Conservation (phyloP, 2,113 vertebrate species). For the Bufo gargarizans region DNA sequence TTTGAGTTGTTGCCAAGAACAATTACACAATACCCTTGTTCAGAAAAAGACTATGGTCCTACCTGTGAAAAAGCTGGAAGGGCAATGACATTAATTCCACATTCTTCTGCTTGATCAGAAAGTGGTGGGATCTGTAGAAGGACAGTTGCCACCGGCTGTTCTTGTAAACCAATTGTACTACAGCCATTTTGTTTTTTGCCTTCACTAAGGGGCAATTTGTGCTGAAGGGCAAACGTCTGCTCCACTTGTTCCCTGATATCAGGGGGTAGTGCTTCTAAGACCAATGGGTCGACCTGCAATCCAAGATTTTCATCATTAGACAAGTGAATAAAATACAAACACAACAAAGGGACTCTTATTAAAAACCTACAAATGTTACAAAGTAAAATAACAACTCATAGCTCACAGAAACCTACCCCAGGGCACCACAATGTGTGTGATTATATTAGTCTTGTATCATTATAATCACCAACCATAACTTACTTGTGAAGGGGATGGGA, state of each 20-base stretch:
- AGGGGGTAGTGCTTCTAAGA: conserved; percentile 87
- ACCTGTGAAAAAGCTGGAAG: conserved; percentile 95
- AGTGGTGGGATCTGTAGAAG: conserved; percentile 87
- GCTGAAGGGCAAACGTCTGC: conserved; percentile 75
- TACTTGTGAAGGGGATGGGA: conserved; percentile 95
- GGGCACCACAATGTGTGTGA: background rate
- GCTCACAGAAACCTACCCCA: background rate
- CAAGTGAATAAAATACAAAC: background rate
- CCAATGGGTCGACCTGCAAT: conserved; percentile 88
- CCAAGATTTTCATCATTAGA: background rate
- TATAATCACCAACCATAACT: background rate
- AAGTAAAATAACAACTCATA: background rate
- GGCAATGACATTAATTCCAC: conserved; percentile 85
- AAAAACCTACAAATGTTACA: background rate
- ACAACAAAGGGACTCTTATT: too few relatives aligned
- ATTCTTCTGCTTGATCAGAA: conserved; percentile 73
- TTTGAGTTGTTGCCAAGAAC: background rate
- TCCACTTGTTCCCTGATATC: conserved; percentile 91
- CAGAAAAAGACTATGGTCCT: conserved; percentile 28
- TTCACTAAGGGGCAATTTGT: conserved; percentile 64
- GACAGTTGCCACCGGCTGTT: conserved; percentile 77
- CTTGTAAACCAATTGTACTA: conserved; percentile 65
- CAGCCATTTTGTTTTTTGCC: conserved; percentile 71
- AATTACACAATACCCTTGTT: background rate
- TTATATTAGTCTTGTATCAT: background rate